Base-by-base conservation (phyloP, 2,888 invertebrate species). In the Sisyra terminalis region DNA sequence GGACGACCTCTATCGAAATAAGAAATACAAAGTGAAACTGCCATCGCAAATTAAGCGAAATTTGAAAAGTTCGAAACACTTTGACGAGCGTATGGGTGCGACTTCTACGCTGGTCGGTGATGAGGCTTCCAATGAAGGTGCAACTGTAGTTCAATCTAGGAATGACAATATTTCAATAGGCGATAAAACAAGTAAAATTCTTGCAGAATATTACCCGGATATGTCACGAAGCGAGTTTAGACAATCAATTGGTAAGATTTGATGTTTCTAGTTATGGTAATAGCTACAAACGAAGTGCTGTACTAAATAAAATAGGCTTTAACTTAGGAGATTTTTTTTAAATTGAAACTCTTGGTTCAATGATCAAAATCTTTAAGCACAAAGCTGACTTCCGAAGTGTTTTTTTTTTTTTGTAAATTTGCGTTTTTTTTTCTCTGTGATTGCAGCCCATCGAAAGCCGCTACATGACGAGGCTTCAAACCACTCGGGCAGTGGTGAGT, bases 401-500 rank as follows among this genome's bases (percentile, higher is more conserved):
- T 29, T 29, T 10, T 9, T 31, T 3, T 31, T 3, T 11, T n/a
- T n/a, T n/a, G n/a, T n/a, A n/a, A n/a, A n/a, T n/a, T n/a, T n/a
- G n/a, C n/a, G n/a, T n/a, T 15, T 40, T 10, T 29, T 40, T 15
- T 40, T 40, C 5, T 31, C n/a, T 31, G 3, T 14, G 14, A 14
- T 29, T 40, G 5, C 10, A 29, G 29, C 40, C 8, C 30, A 40
- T 14, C 13, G 31, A 9, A 40, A 40, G 15, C 14, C 15, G 3
- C 14, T 15, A 9, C 16, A 29, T 14, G 40, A 40, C 3, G 40
- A 30, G 9, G n/a, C 30, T 14, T 29, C 24, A 24, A 9, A 6
- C 14, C 9, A n/a, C 13, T 15, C 29, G 1, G 13, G 11, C 1
- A 47, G 50, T 13, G 43, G 44, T 32, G 49, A 35, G n/a, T 16